These are phyloP conservation scores for Hydrophis major DNA, from an alignment of 2,797 vertebrate species.

Conservation along the genomic window DNA sequence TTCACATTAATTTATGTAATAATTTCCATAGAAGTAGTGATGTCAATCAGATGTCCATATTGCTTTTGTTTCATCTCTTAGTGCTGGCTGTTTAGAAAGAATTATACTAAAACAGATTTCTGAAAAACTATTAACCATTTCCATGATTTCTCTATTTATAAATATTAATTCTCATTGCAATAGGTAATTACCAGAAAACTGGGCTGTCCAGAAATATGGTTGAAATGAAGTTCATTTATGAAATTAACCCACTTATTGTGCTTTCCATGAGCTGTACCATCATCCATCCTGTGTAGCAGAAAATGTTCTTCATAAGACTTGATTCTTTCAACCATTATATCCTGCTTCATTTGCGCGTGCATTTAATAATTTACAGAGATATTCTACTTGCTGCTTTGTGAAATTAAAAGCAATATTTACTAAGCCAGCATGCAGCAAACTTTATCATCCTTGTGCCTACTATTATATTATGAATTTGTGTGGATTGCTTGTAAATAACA, in stretches of 20 bases:
- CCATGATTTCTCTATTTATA: conserved; percentile 49
- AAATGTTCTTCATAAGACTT: conserved; percentile 50
- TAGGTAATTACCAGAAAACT: conserved; percentile 59
- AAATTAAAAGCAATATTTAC: conserved; percentile 14
- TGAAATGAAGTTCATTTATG: conserved; percentile 50
- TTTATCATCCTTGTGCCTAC: neutral
- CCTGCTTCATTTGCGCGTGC: conserved; percentile 34
- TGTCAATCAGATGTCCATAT: conserved; percentile 41
- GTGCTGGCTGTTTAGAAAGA: conserved; percentile 1
- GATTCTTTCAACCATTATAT: conserved; percentile 66
- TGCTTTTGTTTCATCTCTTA: conserved; percentile 45
- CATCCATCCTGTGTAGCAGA: conserved; percentile 58
- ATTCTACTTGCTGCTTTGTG: neutral
- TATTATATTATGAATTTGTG: neutral
- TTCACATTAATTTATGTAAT: conserved; percentile 63
- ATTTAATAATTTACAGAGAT: conserved; percentile 12
- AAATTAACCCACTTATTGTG: conserved; percentile 45
- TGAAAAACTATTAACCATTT: conserved; percentile 43
- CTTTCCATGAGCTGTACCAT: conserved; percentile 31
- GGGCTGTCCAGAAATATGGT: conserved; percentile 45
- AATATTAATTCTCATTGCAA: conserved; percentile 63
- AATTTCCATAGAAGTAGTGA: conserved; percentile 53
- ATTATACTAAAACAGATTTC: conserved; percentile 25
- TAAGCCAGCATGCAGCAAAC: neutral
- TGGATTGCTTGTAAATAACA: conserved; percentile 24